Percentiles rank a stretch among this genome's conserved stretches.
Conservation (phyloP, 2,113 vertebrate species). For the Hiodon tergisus region DNA sequence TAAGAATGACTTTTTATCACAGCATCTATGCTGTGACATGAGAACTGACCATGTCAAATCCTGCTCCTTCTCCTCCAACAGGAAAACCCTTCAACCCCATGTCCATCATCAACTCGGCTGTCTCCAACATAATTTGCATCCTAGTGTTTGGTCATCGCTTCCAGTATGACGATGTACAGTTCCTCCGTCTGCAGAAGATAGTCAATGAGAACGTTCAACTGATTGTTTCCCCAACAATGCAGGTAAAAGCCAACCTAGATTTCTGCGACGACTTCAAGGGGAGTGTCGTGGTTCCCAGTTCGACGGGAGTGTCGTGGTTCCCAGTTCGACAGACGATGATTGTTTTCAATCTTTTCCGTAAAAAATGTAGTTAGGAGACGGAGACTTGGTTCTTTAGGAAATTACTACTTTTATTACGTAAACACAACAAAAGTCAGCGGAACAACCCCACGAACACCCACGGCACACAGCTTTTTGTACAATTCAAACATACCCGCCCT, state of each 20-base stretch:
- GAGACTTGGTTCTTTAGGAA: no score
- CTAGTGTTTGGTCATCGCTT: slow-evolving; percentile 60
- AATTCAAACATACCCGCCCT: no score
- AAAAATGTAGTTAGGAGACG: no score
- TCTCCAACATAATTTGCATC: slow-evolving; percentile 59
- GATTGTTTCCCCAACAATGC: slow-evolving; percentile 40
- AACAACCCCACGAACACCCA: no score
- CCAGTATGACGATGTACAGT: slow-evolving; percentile 53
- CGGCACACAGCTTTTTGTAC: no score
- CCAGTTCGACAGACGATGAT: no score
- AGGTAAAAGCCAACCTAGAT: slow-evolving; percentile 39
- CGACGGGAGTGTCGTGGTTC: no score
- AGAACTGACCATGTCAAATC: neutral
- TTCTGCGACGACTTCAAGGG: no score
- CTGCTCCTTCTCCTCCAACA: slow-evolving; percentile 16
- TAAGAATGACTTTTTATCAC: slow-evolving; percentile 33
- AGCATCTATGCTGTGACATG: neutral
- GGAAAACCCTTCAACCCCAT: slow-evolving; percentile 50
- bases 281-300: no score
- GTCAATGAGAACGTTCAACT: slow-evolving; percentile 50
- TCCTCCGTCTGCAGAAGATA: slow-evolving; percentile 46
- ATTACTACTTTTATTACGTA: no score
- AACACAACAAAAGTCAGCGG: no score
- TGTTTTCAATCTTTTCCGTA: no score
- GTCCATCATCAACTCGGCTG: slow-evolving; percentile 48